These are phyloP conservation scores for Acomys russatus DNA, from an alignment of 2,797 vertebrate genomes.

Conservation along the genomic window DNA sequence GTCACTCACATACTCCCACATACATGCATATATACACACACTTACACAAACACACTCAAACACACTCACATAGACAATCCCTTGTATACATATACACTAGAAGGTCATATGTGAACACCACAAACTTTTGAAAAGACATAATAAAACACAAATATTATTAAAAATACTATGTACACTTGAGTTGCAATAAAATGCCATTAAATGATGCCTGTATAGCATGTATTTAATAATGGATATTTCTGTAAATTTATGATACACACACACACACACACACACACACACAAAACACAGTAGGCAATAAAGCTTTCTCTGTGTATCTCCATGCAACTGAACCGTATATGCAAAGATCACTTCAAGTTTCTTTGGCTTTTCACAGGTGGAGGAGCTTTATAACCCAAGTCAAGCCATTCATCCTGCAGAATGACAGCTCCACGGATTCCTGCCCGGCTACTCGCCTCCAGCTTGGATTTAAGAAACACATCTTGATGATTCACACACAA, in stretches of 20 bases:
- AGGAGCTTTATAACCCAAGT: conserved; percentile 60
- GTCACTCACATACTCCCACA: too few species aligned
- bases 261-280: background rate
- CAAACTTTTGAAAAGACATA: conserved; percentile 2
- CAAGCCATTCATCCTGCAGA: conserved; percentile 39
- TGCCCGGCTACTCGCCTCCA: conserved; percentile 5
- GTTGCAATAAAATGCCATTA: conserved; percentile 19
- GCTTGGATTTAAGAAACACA: conserved; percentile 62
- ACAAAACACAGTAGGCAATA: background rate
- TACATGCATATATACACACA: background rate
- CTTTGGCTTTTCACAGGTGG: conserved; percentile 54
- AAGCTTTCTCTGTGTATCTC: conserved; percentile 7
- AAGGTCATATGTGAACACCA: background rate
- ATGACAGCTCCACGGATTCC: conserved; percentile 65
- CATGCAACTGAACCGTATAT: background rate
- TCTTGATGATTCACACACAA: conserved; percentile 73
- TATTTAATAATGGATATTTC: background rate
- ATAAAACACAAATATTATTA: background rate
- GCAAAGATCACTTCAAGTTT: conserved; percentile 27
- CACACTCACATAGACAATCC: background rate
- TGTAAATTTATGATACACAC: background rate
- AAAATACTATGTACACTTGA: background rate
- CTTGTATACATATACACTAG: background rate
- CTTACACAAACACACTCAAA: background rate
- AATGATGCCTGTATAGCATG: background rate